phyloP scores from a whole-genome alignment of 2,113 vertebrate species.

The Pelmatolapia mariae region DNA sequence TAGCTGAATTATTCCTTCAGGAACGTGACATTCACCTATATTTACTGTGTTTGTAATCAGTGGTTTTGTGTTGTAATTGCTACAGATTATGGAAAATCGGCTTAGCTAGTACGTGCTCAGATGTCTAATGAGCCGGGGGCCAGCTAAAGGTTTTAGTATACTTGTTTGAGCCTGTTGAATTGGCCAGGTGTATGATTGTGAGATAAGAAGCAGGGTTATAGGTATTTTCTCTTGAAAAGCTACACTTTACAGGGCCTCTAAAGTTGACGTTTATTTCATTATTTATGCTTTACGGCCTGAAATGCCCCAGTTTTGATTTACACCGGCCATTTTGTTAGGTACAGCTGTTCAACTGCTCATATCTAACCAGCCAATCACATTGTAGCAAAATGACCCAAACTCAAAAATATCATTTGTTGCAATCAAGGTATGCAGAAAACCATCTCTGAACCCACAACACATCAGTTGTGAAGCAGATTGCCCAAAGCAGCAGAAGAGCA shows the following conservation, averaged over 20 bases:
- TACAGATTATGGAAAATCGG: neutral
- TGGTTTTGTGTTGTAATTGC: neutral
- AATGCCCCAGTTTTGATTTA: neutral
- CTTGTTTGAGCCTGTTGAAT: neutral
- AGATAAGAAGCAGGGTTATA: neutral
- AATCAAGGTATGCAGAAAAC: neutral
- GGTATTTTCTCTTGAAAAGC: neutral
- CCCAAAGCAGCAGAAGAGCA: neutral
- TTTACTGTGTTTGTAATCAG: neutral
- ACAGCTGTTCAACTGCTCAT: neutral
- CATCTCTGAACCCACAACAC: neutral
- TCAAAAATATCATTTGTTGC: neutral
- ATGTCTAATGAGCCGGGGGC: neutral
- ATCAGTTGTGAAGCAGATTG: neutral
- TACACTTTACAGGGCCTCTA: neutral
- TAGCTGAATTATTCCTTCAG: neutral
- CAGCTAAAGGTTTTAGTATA: neutral
- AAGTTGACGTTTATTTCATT: neutral
- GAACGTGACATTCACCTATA: neutral
- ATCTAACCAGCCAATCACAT: neutral
- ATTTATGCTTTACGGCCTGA: neutral
- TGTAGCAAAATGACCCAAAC: neutral
- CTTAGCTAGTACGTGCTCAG: neutral
- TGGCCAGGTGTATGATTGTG: neutral
- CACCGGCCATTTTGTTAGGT: neutral